Base-by-base conservation (phyloP, 1,140 invertebrate species). In the Tetranychus urticae region DNA sequence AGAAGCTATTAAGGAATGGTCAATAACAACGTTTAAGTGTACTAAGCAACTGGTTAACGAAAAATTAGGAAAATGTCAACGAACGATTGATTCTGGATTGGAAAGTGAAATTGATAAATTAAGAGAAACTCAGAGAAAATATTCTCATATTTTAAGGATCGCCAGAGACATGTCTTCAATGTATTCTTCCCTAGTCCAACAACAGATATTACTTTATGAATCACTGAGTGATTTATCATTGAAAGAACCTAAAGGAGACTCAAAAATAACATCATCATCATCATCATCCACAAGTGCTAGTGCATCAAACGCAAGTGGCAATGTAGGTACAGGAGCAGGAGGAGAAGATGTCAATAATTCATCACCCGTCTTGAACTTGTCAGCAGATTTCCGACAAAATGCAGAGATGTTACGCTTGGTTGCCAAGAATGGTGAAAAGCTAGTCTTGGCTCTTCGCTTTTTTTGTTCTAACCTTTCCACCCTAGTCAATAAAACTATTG, bases 21-120 rank as follows among this genome's bases (percentile, higher is more conserved):
- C 88, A 68, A 86, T 94, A 69, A 92, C 89, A 60, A 94, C 91
- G 1, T 96, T 92, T 70, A 96, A 96, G 73, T 96, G 89, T 70
- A 94, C 90, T 0, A 86, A 86, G 66, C 91, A 97, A 71, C 77
- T 92, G 52, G 82, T 97, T 73, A 87, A 90, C 68, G 90, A 96
- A 71, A 91, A 88, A 74, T 75, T 96, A 54, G 91, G 91, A 2
- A 93, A 93, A 76, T 60, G 50, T 39, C 13, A 52, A 46, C 42
- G 87, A 63, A 94, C 90, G 45, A 82, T 89, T 60, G 88, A 93
- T 77, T 67, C 77, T 79, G 89, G 94, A 73, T 72, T 96, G 62
- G 90, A 97, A 77, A 79, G 81, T 33, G 86, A 92, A 72, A 94
- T 97, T 63, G 89, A 93, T 73, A 78, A 82, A 65, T 72, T 94